Evolutionary conservation across 2,797 vertebrate species (phyloP).

Genomic region (Sebastes trivittatus): DNA sequence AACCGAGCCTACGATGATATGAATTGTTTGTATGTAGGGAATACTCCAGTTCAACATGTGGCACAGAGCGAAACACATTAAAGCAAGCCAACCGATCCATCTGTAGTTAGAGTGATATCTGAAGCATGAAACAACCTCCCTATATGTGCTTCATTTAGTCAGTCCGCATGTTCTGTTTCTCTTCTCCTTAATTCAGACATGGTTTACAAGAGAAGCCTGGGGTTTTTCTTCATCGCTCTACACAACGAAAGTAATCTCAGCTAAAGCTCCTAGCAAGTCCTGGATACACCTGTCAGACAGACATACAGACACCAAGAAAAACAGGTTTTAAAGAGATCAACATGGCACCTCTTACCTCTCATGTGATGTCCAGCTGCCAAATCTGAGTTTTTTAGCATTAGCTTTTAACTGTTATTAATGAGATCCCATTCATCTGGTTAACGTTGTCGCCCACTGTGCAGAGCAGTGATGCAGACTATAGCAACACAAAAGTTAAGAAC

Average conservation of each 20-base stretch:
- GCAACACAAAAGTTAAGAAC: not conserved
- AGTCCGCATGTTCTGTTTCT: not conserved
- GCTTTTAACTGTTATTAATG: conserved; percentile 4
- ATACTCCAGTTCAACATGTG: conserved; percentile 13
- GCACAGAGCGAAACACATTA: conserved; percentile 13
- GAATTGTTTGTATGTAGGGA: not conserved
- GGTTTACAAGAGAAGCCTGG: not conserved
- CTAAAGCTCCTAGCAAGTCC: not conserved
- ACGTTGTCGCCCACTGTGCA: conserved; percentile 21
- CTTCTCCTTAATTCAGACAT: not conserved
- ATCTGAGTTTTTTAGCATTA: conserved; percentile 29
- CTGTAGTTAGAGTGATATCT: conserved; percentile 6
- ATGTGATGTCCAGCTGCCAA: conserved; percentile 13
- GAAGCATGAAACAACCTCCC: conserved; percentile 35
- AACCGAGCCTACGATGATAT: not conserved
- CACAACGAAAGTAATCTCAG: conserved; percentile 5
- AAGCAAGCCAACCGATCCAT: conserved; percentile 8
- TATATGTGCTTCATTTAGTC: conserved; percentile 20
- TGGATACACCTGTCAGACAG: conserved; percentile 3
- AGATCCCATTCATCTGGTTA: conserved; percentile 48
- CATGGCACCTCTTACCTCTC: not conserved
- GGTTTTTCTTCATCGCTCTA: conserved; percentile 9
- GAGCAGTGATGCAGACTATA: not conserved
- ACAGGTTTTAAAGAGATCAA: conserved; percentile 8
- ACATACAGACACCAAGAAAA: conserved; percentile 18